Evolutionary conservation across 2,888 invertebrate species (phyloP).

Genomic region (Catocala nupta): DNA sequence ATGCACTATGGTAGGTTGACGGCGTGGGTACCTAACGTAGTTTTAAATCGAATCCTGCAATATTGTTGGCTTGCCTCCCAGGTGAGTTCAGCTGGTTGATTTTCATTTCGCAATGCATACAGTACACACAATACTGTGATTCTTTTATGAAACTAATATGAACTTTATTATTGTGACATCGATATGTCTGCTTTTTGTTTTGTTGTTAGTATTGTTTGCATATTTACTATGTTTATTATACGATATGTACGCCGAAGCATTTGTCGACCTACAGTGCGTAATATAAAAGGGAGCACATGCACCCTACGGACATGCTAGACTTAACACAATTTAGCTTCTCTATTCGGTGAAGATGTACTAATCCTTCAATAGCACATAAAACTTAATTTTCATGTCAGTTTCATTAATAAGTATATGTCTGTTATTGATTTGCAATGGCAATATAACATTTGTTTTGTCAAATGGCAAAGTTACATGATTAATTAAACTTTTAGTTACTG

Average conservation of each 20-base stretch:
- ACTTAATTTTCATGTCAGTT: too few relatives aligned
- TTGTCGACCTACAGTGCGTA: neutral
- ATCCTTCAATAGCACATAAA: too few relatives aligned
- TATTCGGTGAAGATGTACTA: too few relatives aligned
- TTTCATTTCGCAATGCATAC: slow-evolving; percentile 72
- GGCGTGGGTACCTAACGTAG: slow-evolving; percentile 60
- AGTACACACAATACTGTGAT: slow-evolving; percentile 52
- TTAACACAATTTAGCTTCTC: too few relatives aligned
- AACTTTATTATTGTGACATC: slow-evolving; percentile 60
- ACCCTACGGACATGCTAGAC: too few relatives aligned
- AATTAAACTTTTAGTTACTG: too few relatives aligned
- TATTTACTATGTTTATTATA: neutral
- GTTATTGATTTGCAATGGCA: too few relatives aligned
- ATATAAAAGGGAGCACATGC: too few relatives aligned
- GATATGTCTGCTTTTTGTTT: slow-evolving; percentile 22
- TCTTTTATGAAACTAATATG: slow-evolving; percentile 67
- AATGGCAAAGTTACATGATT: too few relatives aligned
- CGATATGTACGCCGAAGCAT: neutral
- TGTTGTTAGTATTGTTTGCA: slow-evolving; percentile 11
- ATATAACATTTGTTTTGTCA: too few relatives aligned
- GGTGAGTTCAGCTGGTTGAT: slow-evolving; percentile 65
- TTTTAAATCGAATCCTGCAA: slow-evolving; percentile 80
- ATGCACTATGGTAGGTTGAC: slow-evolving; percentile 48
- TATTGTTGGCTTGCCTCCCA: slow-evolving; percentile 73
- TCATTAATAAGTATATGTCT: too few relatives aligned